These are phyloP conservation scores for Sorex araneus DNA, from an alignment of 2,113 vertebrate species.

Conservation along the genomic window DNA sequence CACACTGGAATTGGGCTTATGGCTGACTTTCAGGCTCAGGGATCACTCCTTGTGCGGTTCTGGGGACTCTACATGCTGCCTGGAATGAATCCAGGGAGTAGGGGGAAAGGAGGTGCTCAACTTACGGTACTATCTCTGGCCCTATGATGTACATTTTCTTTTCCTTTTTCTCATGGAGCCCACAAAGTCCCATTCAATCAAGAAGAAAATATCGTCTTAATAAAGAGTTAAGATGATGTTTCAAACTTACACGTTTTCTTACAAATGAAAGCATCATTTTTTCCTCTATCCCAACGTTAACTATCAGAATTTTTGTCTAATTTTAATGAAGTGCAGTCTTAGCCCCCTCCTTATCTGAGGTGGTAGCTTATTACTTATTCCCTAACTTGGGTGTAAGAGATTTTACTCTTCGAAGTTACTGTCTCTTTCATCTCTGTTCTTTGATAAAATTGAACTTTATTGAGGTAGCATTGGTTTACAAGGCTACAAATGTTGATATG, in stretches of 20 bases:
- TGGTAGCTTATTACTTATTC: not conserved
- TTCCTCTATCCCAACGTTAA: constrained; percentile 52
- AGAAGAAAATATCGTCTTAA: not conserved
- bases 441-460: too few relatives aligned
- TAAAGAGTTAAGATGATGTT: not conserved
- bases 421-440: not conserved
- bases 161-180: not conserved
- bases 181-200: not conserved
- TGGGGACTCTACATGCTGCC: too few relatives aligned
- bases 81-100: too few relatives aligned
- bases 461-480: too few relatives aligned
- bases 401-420: not conserved
- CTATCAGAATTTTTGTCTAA: not conserved
- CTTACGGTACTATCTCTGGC: too few relatives aligned
- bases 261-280: not conserved
- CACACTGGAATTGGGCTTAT: too few relatives aligned
- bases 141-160: not conserved
- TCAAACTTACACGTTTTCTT: not conserved
- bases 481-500: too few relatives aligned
- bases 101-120: too few relatives aligned
- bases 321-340: constrained; percentile 1
- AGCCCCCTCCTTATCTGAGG: not conserved
- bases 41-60: too few relatives aligned
- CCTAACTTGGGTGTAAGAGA: constrained; percentile 19
- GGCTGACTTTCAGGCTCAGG: too few relatives aligned